A percentile compares a stretch with the other conserved stretches of the same genome.
Conservation (phyloP, 2,113 vertebrate species). For the Halichoerus grypus region DNA sequence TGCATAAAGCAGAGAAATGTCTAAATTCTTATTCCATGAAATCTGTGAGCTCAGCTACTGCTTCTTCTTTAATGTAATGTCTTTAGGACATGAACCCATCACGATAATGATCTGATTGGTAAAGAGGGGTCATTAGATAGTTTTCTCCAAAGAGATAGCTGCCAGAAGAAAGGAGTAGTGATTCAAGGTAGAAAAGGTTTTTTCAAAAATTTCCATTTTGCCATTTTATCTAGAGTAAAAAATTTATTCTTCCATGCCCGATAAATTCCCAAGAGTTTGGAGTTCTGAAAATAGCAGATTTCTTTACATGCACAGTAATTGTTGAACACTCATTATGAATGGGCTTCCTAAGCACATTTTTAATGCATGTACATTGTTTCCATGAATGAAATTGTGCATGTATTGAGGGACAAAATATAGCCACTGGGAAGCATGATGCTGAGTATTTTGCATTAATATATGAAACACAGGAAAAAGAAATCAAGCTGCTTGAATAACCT, state of each 20-base stretch:
- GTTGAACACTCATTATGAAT: constrained; percentile 12
- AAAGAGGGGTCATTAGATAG: constrained; percentile 76
- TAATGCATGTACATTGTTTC: background rate
- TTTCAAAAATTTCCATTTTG: background rate
- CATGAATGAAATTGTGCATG: background rate
- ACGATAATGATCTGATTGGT: constrained; percentile 76
- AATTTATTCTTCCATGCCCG: background rate
- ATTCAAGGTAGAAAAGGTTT: constrained; percentile 25
- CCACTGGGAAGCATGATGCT: background rate
- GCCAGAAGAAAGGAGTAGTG: constrained; percentile 58
- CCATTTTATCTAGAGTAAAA: constrained; percentile 46
- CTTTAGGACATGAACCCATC: constrained; percentile 82
- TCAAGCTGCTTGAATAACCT: background rate
- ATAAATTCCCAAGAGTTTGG: constrained; percentile 40
- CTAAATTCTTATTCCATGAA: constrained; percentile 74
- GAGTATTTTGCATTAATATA: background rate
- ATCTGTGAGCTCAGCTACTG: constrained; percentile 71
- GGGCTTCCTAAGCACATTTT: background rate
- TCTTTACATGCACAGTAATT: constrained; percentile 10
- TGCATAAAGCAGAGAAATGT: constrained; percentile 41
- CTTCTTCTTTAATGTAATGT: constrained; percentile 70
- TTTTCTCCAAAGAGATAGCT: constrained; percentile 71
- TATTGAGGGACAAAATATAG: background rate
- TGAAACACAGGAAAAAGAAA: background rate
- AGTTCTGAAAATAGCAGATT: constrained; percentile 28